Base-by-base conservation (phyloP, 2,797 vertebrate species). In the Rousettus madagascariensis region DNA sequence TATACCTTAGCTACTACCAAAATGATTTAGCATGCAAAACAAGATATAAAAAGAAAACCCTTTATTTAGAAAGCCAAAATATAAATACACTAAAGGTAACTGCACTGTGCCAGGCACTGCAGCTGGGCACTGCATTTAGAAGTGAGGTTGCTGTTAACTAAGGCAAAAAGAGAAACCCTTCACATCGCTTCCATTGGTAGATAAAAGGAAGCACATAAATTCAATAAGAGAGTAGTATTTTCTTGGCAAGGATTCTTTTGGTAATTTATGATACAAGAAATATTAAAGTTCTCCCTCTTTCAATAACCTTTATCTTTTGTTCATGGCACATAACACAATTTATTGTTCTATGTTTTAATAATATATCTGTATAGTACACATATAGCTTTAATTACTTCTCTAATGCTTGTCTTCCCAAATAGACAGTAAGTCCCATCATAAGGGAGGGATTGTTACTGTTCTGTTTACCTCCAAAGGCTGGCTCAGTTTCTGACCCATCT, bases 51-150 rank as follows among this genome's bases (percentile, higher is more conserved):
- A 78, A 84, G n/a, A 91, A 72, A 96, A 24, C 3, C 5, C 19
- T 94, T 92, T 26, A 59, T 83, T 86, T 61, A 55, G 91, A 94
- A 93, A 95, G 28, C 24, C 63, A 38, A 66, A 74, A 63, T 41
- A 57, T 24, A 91, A 77, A 78, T 36, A 26, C 24, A 46, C 28
- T 17, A 33, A 49, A 95, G 6, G 53, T 46, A 69, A 5, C 13
- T 43, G 53, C 12, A 9, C n/a, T 78, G 6, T 61, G 59, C 13
- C 36, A 69, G 85, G 6, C 9, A 74, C 55, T 84, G 28, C 7
- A 80, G 36, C 49, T 63, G 55, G 30, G 49, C 15, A 72, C 33
- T 38, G 43, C 30, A 33, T 46, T 80, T 59, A 72, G 43, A 49
- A 20, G 16, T 82, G 69, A 82, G 74, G 82, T 88, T 90, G 74